A percentile compares a stretch with the other conserved stretches of the same genome.
Conservation (phyloP, 2,888 invertebrate genomes). For the Helicoverpa assulta region DNA sequence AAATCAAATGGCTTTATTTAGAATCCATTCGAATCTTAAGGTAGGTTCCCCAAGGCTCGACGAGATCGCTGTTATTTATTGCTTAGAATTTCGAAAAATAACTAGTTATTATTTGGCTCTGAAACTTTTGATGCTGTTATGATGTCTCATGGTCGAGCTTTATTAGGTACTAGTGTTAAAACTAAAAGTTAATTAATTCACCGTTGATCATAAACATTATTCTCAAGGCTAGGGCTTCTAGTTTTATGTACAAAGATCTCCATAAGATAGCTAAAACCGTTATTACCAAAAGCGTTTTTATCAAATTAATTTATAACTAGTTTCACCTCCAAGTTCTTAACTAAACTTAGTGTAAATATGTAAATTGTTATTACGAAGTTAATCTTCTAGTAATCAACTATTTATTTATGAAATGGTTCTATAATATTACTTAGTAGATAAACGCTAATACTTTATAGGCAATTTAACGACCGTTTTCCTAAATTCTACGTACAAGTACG, state of each 20-base stretch:
- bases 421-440: constrained; percentile 65
- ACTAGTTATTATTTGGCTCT: too few species aligned
- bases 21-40: too few species aligned
- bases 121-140: not conserved
- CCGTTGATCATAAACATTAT: constrained; percentile 21
- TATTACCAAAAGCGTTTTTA: constrained; percentile 27
- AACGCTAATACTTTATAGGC: constrained; percentile 55
- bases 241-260: constrained; percentile 19
- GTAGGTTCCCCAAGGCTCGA: too few species aligned
- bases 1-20: too few species aligned
- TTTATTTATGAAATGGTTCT: constrained; percentile 40
- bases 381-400: constrained; percentile 23
- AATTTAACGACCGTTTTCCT: constrained; percentile 65
- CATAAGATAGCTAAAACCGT: constrained; percentile 30
- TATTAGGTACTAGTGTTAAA: constrained; percentile 11
- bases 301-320: not conserved
- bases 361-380: constrained; percentile 33
- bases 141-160: constrained; percentile 8
- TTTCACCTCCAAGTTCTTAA: constrained; percentile 4
- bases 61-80: too few species aligned
- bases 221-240: constrained; percentile 25
- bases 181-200: constrained; percentile 44
- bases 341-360: constrained; percentile 27
- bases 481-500: constrained; percentile 65
- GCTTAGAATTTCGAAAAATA: too few species aligned